These are phyloP conservation scores for Prorops nasuta DNA, from an alignment of 1,140 invertebrate species.

Conservation along the genomic window DNA sequence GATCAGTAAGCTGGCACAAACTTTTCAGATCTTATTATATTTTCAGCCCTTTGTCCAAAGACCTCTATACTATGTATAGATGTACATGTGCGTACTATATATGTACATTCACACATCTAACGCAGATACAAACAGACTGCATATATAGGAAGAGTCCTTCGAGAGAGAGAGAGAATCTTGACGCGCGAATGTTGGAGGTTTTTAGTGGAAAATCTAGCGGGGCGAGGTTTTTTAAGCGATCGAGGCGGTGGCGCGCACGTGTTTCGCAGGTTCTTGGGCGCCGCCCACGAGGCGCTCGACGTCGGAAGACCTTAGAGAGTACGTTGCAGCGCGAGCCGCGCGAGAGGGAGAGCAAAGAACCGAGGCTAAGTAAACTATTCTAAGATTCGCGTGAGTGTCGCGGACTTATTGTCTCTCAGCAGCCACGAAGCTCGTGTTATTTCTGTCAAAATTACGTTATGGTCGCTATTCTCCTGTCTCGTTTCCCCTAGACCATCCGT, in stretches of 20 bases:
- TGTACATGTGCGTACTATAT: too few species aligned
- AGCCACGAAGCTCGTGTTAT: constrained; percentile 38
- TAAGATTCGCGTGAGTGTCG: constrained; percentile 33
- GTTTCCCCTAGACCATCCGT: constrained; percentile 17
- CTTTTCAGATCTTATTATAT: constrained; percentile 3
- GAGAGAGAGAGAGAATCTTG: background rate
- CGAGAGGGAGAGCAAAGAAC: constrained; percentile 4
- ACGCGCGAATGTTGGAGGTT: background rate
- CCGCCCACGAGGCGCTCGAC: too few species aligned
- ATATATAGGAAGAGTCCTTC: background rate
- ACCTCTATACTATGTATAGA: too few species aligned
- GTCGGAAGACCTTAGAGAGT: too few species aligned
- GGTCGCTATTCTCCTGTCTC: constrained; percentile 30
- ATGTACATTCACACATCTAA: background rate
- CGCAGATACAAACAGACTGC: background rate
- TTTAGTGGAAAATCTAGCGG: background rate
- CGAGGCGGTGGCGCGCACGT: background rate
- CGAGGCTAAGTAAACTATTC: constrained; percentile 36
- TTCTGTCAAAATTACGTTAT: constrained; percentile 54
- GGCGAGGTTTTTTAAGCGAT: too few species aligned
- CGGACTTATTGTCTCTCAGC: constrained; percentile 49
- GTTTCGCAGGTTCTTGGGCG: too few species aligned
- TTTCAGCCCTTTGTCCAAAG: background rate
- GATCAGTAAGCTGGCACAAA: too few species aligned
- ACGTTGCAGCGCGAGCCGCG: constrained; percentile 11